phyloP scores from a whole-genome alignment of 2,113 vertebrate genomes.

The Takifugu flavidus region DNA sequence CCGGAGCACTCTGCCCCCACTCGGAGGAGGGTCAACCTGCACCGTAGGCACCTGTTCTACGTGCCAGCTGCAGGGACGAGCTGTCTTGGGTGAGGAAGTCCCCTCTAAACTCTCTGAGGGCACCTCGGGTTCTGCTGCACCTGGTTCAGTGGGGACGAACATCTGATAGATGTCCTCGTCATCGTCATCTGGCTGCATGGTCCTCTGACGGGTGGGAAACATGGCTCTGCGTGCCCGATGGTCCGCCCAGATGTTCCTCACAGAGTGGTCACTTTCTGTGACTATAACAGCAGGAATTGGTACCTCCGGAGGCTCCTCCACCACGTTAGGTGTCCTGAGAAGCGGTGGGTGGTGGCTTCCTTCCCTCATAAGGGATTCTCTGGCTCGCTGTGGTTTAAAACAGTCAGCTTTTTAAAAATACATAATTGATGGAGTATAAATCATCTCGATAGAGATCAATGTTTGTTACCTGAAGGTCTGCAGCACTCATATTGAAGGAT shows the following conservation, averaged over 20 bases:
- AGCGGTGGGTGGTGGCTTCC: constrained; percentile 69
- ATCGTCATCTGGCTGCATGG: constrained; percentile 83
- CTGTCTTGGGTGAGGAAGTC: constrained; percentile 53
- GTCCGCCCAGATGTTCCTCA: constrained; percentile 90
- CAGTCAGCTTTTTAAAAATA: constrained; percentile 4
- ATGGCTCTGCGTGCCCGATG: constrained; percentile 87
- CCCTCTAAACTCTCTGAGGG: constrained; percentile 44
- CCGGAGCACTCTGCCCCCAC: constrained; percentile 75
- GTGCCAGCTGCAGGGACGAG: constrained; percentile 93
- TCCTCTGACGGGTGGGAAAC: constrained; percentile 84
- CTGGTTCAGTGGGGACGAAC: constrained; percentile 83
- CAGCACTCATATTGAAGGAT: constrained; percentile 74
- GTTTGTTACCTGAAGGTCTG: constrained; percentile 67
- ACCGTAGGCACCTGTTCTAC: constrained; percentile 74
- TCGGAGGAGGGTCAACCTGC: constrained; percentile 68
- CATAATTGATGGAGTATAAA: neutral
- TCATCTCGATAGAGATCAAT: neutral
- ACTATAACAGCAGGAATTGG: constrained; percentile 74
- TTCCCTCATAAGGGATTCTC: constrained; percentile 81
- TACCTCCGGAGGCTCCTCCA: constrained; percentile 68
- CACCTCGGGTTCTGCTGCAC: constrained; percentile 72
- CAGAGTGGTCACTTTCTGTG: constrained; percentile 67
- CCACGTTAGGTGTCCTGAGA: constrained; percentile 67
- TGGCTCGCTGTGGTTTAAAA: constrained; percentile 73
- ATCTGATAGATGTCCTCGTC: constrained; percentile 95